Base-by-base conservation (phyloP, 2,888 invertebrate species). In the Tiliacea aurago region DNA sequence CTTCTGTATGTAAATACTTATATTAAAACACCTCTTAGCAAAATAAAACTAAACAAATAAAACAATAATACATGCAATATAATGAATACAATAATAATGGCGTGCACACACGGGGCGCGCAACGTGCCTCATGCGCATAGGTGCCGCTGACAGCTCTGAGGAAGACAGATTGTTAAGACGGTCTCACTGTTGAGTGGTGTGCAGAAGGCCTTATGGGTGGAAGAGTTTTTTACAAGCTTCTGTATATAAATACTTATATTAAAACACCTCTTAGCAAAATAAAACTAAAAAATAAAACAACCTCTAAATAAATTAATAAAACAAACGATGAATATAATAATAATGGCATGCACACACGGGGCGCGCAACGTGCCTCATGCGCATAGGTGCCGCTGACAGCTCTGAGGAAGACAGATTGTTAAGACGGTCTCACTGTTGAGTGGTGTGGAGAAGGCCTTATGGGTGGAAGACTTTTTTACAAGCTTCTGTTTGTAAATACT, bases 321-420 rank as follows among this genome's bases (percentile, higher is more conserved):
- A n/a, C n/a, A n/a, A n/a, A n/a, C n/a, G n/a, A n/a, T n/a, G n/a
- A n/a, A n/a, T n/a, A n/a, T 3, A 85, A 87, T 84, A 80, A 86
- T 87, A 88, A 88, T 81, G 88, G 86, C 80, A 83, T 70, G 80
- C 86, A 89, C 91, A 94, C 93, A 93, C 93, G 91, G 82, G 89
- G 83, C 84, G 75, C 65, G 62, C 90, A 92, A 93, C 93, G 93
- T 94, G 94, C 83, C 89, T 71, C 88, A 86, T 82, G 80, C 78
- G 90, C 91, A 92, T 93, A 91, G 92, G 93, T 94, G 93, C 87
- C 87, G 89, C 76, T 92, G 95, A 93, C 94, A 94, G 91, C 84
- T 73, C 92, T 92, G 94, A 93, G 78, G 88, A 92, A 93, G 94
- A 95, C 94, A 92, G 94, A 95, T 95, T 87, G 93, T 92, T 66